Evolutionary conservation across 2,113 vertebrate genomes (phyloP).

Genomic region (Silurus glanis): DNA sequence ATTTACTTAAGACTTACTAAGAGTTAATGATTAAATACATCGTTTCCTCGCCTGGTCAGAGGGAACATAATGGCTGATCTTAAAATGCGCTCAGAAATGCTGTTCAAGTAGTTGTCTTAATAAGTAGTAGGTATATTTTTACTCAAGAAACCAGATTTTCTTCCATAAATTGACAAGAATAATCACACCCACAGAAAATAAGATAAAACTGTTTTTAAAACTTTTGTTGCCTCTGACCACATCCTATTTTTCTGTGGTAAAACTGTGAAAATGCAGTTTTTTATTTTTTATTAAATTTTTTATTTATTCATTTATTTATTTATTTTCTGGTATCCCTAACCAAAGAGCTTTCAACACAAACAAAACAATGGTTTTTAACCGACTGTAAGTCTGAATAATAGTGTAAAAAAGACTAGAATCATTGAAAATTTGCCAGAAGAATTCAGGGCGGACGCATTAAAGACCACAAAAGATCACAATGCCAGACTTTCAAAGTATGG

Average conservation of each 20-base stretch:
- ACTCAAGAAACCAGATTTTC: not conserved
- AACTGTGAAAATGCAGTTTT: not conserved
- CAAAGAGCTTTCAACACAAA: not conserved
- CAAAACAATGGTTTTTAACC: not conserved
- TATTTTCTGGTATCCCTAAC: not conserved
- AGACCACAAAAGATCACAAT: not conserved
- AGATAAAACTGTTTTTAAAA: not conserved
- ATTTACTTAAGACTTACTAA: not conserved
- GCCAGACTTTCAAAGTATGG: not conserved
- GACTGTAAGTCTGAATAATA: not conserved
- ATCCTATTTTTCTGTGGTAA: not conserved
- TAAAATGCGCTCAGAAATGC: not conserved
- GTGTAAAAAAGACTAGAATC: not conserved
- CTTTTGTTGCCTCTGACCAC: not conserved
- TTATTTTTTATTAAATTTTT: too few species aligned
- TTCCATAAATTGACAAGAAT: not conserved
- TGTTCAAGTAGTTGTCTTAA: not conserved
- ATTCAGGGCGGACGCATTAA: not conserved
- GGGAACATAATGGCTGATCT: not conserved
- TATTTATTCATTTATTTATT: not conserved
- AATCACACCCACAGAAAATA: not conserved
- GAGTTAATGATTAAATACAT: conserved; percentile 45
- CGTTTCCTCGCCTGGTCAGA: conserved; percentile 5
- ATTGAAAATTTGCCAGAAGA: not conserved
- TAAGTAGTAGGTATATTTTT: not conserved